Conservation (phyloP, 2,797 vertebrate genomes). For the Pristis pectinata region DNA sequence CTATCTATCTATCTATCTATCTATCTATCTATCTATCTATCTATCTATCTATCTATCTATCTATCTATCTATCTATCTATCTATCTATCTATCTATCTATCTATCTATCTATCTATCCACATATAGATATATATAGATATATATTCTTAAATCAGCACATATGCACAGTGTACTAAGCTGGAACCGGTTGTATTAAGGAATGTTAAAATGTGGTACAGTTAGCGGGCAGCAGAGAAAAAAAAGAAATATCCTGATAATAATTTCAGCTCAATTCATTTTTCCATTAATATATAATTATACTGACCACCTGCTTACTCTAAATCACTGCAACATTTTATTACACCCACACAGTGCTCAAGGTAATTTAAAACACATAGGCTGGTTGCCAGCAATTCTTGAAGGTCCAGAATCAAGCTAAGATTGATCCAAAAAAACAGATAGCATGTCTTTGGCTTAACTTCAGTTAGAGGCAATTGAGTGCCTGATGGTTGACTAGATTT, state of each 20-base stretch:
- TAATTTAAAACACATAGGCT: constrained; percentile 13
- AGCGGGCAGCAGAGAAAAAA: too few species aligned
- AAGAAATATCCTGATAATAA: neutral
- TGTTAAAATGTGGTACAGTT: neutral
- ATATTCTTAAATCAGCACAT: neutral
- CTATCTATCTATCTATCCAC: too few species aligned
- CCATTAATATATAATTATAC: neutral
- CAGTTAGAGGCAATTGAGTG: neutral
- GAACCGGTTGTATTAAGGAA: neutral
- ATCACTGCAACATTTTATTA: constrained; percentile 2
- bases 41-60: too few species aligned
- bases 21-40: too few species aligned
- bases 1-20: too few species aligned
- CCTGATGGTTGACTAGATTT: constrained; percentile 10
- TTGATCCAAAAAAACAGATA: neutral
- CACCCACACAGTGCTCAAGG: neutral
- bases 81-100: too few species aligned
- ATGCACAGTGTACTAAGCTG: neutral
- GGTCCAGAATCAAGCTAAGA: neutral
- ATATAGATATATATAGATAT: neutral
- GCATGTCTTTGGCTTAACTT: neutral
- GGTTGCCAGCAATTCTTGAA: neutral
- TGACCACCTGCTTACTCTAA: neutral
- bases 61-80: too few species aligned
- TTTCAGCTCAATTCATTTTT: neutral